These are phyloP conservation scores for Hypanus sabinus DNA, from an alignment of 2,113 vertebrate species.

Conservation along the genomic window DNA sequence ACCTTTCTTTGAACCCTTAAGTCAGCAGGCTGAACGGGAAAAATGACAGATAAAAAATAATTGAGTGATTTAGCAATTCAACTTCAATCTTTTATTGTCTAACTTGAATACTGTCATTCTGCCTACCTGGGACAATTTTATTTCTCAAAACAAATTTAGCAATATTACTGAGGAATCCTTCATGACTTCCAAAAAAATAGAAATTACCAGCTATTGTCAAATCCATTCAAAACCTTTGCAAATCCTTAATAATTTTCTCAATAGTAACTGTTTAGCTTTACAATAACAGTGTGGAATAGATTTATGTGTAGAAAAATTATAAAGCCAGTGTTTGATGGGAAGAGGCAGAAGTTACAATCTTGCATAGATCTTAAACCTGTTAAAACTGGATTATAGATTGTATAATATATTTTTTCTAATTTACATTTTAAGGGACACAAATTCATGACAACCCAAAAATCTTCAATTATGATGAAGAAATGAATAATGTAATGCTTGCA, in stretches of 20 bases:
- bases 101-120: constrained; percentile 56
- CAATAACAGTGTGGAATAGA: too few relatives aligned
- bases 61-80: neutral
- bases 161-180: constrained; percentile 54
- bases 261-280: neutral
- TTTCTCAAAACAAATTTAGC: constrained; percentile 51
- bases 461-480: neutral
- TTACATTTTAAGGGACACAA: neutral
- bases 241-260: neutral
- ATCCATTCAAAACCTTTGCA: constrained; percentile 41
- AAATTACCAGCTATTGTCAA: constrained; percentile 64
- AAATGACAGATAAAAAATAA: constrained; percentile 11
- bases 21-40: constrained; percentile 19
- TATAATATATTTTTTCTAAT: neutral
- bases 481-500: neutral
- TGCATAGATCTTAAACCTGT: neutral
- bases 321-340: neutral
- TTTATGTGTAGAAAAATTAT: neutral
- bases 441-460: neutral
- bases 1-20: constrained; percentile 17
- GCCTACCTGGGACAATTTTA: constrained; percentile 60
- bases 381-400: neutral
- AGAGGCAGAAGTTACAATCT: neutral
- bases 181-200: constrained; percentile 56
- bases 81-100: neutral